Base-by-base conservation (phyloP, 2,113 vertebrate species). In the Bufo gargarizans region DNA sequence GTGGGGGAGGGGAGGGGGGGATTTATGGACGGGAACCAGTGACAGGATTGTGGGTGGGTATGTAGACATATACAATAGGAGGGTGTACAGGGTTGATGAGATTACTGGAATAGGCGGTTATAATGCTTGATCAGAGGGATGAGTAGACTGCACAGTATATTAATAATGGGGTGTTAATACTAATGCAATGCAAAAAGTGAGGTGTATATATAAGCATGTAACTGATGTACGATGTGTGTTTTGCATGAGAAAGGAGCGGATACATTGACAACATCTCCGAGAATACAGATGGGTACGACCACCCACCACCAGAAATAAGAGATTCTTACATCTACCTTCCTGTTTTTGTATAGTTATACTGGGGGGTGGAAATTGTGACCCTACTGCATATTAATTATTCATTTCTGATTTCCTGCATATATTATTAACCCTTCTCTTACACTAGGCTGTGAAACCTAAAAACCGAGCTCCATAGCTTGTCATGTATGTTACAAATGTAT, bases 381-480 rank as follows among this genome's bases (percentile, higher is more conserved):
- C 71, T 67, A 71, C 71, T 53, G 63, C 14, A 0, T 50, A 83
- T 83, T 22, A 83, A 84, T 55, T 83, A 83, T 69, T 83, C 0
- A 83, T 83, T 33, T 16, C 12, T 55, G 63, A 55, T 69, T 82
- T 65, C 47, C 11, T 12, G 20, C 45, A 22, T 50, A 4, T 83
- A 53, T 71, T n/a, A 69, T 84, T 71, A 55, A 84, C 82, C 47
- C 20, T 22, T 84, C 1, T 53, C 9, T 14, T 50, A n/a, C 81
- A 13, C 19, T 10, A 47, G 45, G 33, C 9, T 47, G 12, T 49
- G 69, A 6, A 49, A 17, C 12, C 0, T 13, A 47, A 49, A 71
- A 71, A 33, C 12, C 63, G 19, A 67, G 47, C 1, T 50, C 55
- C 13, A 8, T 6, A 59, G 13, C 78, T 45, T 11, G 17, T 77